phyloP scores from a whole-genome alignment of 2,888 invertebrate genomes.

The Meteorus colon region DNA sequence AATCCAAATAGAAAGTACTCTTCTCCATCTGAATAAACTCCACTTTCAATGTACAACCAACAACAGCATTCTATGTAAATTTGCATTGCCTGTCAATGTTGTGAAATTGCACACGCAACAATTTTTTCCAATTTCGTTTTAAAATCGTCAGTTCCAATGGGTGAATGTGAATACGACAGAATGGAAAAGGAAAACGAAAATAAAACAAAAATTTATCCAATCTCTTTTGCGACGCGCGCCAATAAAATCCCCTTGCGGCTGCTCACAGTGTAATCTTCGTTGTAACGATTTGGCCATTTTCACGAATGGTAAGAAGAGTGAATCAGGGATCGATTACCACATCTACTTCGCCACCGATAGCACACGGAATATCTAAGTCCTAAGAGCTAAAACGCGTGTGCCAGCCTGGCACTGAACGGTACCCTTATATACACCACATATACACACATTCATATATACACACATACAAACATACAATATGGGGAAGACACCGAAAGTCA shows the following conservation, averaged over 20 bases:
- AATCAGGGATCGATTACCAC: slow-evolving; percentile 45
- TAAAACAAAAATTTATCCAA: slow-evolving; percentile 30
- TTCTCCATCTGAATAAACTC: too few species aligned
- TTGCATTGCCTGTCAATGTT: not conserved
- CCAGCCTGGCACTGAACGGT: slow-evolving; percentile 40
- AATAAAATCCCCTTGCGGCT: slow-evolving; percentile 30
- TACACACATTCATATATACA: not conserved
- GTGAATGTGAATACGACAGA: slow-evolving; percentile 15
- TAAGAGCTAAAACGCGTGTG: slow-evolving; percentile 29
- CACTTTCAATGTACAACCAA: not conserved
- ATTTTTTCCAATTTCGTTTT: slow-evolving; percentile 35
- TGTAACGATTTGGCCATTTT: slow-evolving; percentile 43
- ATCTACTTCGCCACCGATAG: slow-evolving; percentile 49
- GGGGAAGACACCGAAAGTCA: slow-evolving; percentile 2
- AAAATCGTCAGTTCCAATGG: slow-evolving; percentile 22
- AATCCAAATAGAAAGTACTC: too few species aligned
- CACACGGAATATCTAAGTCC: slow-evolving; percentile 47
- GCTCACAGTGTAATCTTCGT: slow-evolving; percentile 41
- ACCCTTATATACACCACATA: slow-evolving; percentile 21
- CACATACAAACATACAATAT: not conserved
- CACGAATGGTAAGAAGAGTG: slow-evolving; percentile 43
- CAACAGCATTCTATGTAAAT: not conserved
- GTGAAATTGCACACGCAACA: slow-evolving; percentile 6
- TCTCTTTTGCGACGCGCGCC: slow-evolving; percentile 37
- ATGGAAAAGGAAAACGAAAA: not conserved